Evolutionary conservation across 2,797 vertebrate genomes (phyloP).

Genomic region (Acropternis orthonyx): DNA sequence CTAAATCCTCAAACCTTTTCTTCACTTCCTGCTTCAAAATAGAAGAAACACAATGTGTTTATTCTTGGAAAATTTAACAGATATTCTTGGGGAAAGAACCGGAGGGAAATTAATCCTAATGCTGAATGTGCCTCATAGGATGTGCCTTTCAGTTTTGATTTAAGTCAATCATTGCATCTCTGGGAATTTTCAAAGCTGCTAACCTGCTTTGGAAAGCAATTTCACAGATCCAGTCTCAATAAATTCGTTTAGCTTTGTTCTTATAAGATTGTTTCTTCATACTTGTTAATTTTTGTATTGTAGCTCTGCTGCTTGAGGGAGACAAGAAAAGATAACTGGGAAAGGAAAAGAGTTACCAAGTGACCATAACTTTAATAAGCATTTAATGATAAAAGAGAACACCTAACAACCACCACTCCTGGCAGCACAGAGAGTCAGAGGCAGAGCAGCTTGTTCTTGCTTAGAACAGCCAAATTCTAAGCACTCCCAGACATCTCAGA

Average conservation of each 20-base stretch:
- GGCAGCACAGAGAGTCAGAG: neutral
- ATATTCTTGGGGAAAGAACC: neutral
- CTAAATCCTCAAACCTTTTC: neutral
- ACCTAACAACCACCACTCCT: neutral
- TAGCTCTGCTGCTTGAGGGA: neutral
- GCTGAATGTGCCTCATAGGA: neutral
- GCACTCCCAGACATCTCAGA: neutral
- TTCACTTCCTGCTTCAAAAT: neutral
- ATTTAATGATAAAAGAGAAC: neutral
- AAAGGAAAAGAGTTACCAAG: neutral
- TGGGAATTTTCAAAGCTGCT: neutral
- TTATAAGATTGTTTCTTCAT: neutral
- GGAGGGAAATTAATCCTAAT: neutral
- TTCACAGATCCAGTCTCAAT: neutral
- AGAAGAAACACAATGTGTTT: neutral
- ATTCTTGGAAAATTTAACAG: neutral
- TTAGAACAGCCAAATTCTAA: neutral
- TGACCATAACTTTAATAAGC: neutral
- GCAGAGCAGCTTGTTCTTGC: neutral
- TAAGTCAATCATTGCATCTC: neutral
- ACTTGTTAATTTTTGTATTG: neutral
- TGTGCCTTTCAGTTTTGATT: neutral
- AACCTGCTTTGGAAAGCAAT: slow-evolving; percentile 15
- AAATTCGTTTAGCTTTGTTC: slow-evolving; percentile 28
- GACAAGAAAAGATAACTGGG: neutral